Conservation (phyloP, 1,140 invertebrate genomes). For the Drosophila neocordata region DNA sequence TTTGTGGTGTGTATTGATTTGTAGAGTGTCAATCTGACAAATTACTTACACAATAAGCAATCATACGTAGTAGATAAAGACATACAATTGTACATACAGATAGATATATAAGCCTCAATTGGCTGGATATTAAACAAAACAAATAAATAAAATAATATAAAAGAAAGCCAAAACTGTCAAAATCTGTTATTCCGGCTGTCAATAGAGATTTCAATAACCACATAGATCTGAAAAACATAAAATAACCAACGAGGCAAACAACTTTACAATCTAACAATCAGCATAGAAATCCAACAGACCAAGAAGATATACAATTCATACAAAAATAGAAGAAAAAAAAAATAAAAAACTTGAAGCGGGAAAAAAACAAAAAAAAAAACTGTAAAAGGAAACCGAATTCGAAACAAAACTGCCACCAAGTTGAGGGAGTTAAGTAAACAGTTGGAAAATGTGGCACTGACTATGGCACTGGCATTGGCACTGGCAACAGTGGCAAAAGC, state of each 20-base stretch:
- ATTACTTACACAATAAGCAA: conserved; percentile 58
- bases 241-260: neutral
- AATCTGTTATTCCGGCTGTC: conserved; percentile 45
- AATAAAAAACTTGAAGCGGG: no score
- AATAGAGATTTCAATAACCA: conserved; percentile 44
- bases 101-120: neutral
- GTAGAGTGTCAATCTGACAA: conserved; percentile 66
- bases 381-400: neutral
- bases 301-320: neutral
- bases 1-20: conserved; percentile 54
- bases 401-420: conserved; percentile 9
- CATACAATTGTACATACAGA: neutral
- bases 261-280: conserved; percentile 23
- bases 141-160: neutral
- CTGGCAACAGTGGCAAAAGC: conserved; percentile 3
- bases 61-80: neutral
- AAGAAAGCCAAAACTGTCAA: conserved; percentile 54
- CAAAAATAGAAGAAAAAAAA: no score
- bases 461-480: neutral
- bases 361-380: conserved; percentile 3
- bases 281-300: conserved; percentile 21
- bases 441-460: neutral
- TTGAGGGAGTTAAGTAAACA: conserved; percentile 5
- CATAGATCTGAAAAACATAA: conserved; percentile 9
- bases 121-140: neutral